Evolutionary conservation across 2,113 vertebrate genomes (phyloP).

Genomic region (Polypterus senegalus): DNA sequence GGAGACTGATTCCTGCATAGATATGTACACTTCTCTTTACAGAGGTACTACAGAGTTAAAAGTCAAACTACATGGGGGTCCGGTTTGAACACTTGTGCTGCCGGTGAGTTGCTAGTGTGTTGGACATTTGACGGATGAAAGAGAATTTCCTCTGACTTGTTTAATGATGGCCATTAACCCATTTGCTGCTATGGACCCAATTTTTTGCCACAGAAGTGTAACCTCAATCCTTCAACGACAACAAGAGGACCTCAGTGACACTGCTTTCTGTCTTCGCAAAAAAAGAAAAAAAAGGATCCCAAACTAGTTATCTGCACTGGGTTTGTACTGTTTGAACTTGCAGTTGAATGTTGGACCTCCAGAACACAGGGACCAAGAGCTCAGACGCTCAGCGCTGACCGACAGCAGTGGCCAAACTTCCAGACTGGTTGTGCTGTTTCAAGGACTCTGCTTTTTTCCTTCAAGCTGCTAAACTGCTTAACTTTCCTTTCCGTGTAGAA

Average conservation of each 20-base stretch:
- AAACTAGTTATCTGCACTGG: slow-evolving; percentile 5
- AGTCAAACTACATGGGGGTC: too few species aligned
- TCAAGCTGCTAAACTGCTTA: background rate
- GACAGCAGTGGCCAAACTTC: background rate
- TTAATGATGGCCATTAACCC: slow-evolving; percentile 45
- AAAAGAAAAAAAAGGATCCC: slow-evolving; percentile 10
- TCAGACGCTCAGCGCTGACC: background rate
- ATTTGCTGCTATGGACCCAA: slow-evolving; percentile 56
- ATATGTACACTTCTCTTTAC: too few species aligned
- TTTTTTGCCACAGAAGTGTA: slow-evolving; percentile 56
- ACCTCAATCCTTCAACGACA: slow-evolving; percentile 49
- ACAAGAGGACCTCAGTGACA: slow-evolving; percentile 32
- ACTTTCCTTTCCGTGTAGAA: background rate
- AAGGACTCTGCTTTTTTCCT: background rate
- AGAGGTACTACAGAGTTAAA: too few species aligned
- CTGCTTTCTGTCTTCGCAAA: slow-evolving; percentile 9
- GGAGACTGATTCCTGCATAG: too few species aligned
- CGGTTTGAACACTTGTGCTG: too few species aligned
- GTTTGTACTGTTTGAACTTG: slow-evolving; percentile 11
- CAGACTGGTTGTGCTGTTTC: background rate
- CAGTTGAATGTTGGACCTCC: background rate
- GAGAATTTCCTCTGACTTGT: slow-evolving; percentile 33
- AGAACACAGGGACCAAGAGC: background rate
- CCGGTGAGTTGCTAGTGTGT: background rate
- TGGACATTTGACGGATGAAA: slow-evolving; percentile 20